Evolutionary conservation across 2,888 invertebrate genomes (phyloP).

Genomic region (Drosophila mulleri): DNA sequence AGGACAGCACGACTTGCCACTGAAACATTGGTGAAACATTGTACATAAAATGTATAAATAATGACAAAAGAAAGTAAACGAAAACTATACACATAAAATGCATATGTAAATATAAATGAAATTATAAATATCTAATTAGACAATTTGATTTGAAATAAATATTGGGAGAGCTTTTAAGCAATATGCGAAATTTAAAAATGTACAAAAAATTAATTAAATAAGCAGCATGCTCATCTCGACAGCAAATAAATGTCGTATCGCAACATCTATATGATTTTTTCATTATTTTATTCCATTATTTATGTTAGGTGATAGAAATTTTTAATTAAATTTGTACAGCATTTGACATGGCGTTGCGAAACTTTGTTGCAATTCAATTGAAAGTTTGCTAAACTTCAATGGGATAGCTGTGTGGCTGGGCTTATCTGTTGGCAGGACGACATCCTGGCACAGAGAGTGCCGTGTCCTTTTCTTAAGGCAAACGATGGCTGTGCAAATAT

Average conservation of each 20-base stretch:
- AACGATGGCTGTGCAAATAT: slow-evolving; percentile 38
- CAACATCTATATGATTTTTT: slow-evolving; percentile 2
- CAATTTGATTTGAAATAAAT: background rate
- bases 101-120: background rate
- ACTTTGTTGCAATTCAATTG: slow-evolving; percentile 16
- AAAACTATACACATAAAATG: background rate
- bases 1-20: background rate
- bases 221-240: background rate
- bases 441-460: background rate
- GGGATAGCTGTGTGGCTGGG: background rate
- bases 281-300: slow-evolving; percentile 13
- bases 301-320: slow-evolving; percentile 3
- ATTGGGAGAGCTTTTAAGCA: background rate
- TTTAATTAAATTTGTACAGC: slow-evolving; percentile 36
- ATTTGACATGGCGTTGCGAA: background rate
- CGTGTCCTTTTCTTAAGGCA: background rate
- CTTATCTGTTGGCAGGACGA: slow-evolving; percentile 10
- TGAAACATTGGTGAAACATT: background rate
- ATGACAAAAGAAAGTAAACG: too few species aligned
- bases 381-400: slow-evolving; percentile 16
- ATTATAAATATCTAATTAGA: background rate
- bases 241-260: background rate
- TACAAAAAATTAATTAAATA: background rate
- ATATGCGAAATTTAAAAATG: background rate
- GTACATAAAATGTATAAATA: background rate